These are phyloP conservation scores for Ianthella basta DNA, from an alignment of 37 sponge, comb jelly and placozoan species.

Conservation along the genomic window DNA sequence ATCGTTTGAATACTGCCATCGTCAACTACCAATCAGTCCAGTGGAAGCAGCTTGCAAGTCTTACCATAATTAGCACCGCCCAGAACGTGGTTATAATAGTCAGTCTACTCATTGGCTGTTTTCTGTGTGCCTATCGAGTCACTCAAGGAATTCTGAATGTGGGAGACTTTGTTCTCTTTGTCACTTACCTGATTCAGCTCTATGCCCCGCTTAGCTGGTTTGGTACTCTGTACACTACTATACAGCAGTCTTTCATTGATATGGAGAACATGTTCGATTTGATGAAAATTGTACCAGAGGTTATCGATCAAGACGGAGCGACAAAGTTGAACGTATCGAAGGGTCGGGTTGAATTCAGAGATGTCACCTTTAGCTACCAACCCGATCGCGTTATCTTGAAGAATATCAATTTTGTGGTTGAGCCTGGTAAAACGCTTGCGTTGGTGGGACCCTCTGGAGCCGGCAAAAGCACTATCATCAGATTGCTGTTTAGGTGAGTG, in stretches of 20 bases:
- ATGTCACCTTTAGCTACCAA: conserved; percentile 88
- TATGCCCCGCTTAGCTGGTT: conserved; percentile 97
- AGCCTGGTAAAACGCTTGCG: conserved; percentile 89
- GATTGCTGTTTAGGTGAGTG: conserved; percentile 87
- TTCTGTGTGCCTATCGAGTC: conserved; percentile 93
- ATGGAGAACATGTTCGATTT: conserved; percentile 99
- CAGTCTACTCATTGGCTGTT: conserved; percentile 82
- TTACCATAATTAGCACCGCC: conserved; percentile 75
- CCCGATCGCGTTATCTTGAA: conserved; percentile 82
- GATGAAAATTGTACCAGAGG: conserved; percentile 80
- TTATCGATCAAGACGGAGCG: conserved; percentile 61
- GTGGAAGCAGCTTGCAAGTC: conserved; percentile 79
- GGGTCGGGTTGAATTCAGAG: conserved; percentile 83
- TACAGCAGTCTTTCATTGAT: conserved; percentile 97
- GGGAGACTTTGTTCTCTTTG: conserved; percentile 98
- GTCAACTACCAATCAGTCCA: conserved; percentile 70
- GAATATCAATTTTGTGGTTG: conserved; percentile 82
- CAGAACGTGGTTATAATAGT: conserved; percentile 87
- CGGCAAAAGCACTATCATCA: conserved; percentile 96
- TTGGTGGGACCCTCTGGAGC: conserved; percentile 97
- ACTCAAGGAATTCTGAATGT: conserved; percentile 77
- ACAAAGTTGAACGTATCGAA: conserved; percentile 1
- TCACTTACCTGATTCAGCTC: conserved; percentile 94
- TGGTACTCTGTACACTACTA: conserved; percentile 94
- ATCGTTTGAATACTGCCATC: conserved; percentile 72